Percentiles rank a stretch among this genome's conserved stretches.
phyloP scores from a whole-genome alignment of 2,113 vertebrate species.

The Dicrurus megarhynchus region DNA sequence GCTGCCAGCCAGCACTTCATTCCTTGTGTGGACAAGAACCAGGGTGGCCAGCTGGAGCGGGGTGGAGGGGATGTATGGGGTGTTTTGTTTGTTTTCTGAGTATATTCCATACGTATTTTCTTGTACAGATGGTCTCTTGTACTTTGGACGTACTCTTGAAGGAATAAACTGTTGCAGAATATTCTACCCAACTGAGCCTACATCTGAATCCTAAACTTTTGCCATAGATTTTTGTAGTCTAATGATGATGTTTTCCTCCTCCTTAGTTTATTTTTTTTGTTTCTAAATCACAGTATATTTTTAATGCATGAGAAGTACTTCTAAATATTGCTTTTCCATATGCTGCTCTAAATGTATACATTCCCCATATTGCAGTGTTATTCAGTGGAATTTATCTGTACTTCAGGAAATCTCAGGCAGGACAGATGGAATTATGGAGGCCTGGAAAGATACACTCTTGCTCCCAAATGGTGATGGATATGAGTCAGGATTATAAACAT shows the following conservation, averaged over 20 bases:
- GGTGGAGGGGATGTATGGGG: background rate
- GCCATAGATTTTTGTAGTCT: background rate
- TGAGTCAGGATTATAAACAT: background rate
- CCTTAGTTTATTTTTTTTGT: background rate
- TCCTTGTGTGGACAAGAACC: background rate
- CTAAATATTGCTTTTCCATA: constrained; percentile 27
- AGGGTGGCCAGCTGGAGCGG: background rate
- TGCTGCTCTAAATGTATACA: background rate
- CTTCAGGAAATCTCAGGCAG: background rate
- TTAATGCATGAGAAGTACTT: background rate
- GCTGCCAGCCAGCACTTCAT: background rate
- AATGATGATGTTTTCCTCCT: background rate
- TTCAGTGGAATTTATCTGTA: background rate
- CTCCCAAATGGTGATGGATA: background rate
- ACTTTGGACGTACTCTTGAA: background rate
- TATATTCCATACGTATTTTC: background rate
- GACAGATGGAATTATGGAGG: background rate
- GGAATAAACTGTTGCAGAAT: background rate
- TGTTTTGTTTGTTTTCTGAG: background rate
- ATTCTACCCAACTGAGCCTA: background rate
- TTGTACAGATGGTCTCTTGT: background rate
- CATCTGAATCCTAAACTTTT: background rate
- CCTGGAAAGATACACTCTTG: background rate
- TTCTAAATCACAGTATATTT: background rate
- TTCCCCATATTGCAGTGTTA: background rate